Evolutionary conservation across 2,797 vertebrate genomes (phyloP).

Genomic region (Caiman crocodilus): DNA sequence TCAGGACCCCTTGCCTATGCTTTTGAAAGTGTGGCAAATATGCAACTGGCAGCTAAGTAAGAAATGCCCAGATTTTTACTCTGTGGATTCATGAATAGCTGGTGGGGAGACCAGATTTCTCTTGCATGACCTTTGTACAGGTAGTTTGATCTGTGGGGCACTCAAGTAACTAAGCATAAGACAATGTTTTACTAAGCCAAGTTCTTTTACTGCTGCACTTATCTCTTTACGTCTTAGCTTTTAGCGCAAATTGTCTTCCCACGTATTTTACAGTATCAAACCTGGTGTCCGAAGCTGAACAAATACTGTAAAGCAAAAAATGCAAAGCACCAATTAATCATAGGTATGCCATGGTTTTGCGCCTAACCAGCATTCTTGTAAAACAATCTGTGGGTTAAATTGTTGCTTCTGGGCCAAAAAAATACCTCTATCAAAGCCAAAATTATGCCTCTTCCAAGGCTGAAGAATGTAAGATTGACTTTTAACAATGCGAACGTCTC

Average conservation of each 20-base stretch:
- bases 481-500: not conserved
- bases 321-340: not conserved
- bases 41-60: not conserved
- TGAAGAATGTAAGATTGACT: not conserved
- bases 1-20: no score
- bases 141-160: not conserved
- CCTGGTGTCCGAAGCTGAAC: not conserved
- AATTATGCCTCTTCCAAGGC: not conserved
- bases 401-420: not conserved
- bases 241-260: no score
- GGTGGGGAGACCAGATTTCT: not conserved
- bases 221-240: no score
- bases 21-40: not conserved
- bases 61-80: not conserved
- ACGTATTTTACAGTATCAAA: not conserved
- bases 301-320: not conserved
- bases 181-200: no score
- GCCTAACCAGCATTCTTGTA: not conserved
- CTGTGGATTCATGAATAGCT: no score
- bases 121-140: not conserved
- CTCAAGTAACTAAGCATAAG: not conserved
- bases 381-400: not conserved
- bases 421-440: not conserved
- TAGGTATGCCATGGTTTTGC: no score
- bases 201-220: no score